These are phyloP conservation scores for Halichoeres trimaculatus DNA, from an alignment of 2,113 vertebrate species.

Conservation along the genomic window DNA sequence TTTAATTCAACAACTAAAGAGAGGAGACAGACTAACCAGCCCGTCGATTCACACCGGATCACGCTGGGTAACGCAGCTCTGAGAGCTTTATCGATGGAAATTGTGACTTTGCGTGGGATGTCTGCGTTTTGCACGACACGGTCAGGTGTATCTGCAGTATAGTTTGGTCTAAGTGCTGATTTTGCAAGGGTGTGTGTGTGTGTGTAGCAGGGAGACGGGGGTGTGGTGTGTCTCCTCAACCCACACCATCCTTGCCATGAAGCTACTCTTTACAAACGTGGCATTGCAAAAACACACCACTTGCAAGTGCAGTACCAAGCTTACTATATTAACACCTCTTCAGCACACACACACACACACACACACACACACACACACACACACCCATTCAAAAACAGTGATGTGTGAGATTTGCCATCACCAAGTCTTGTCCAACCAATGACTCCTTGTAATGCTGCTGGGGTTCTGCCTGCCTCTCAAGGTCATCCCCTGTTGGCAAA, in stretches of 20 bases:
- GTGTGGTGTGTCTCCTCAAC: slow-evolving; percentile 37
- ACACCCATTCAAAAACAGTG: background rate
- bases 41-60: background rate
- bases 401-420: slow-evolving; percentile 3
- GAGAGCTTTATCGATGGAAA: slow-evolving; percentile 8
- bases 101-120: slow-evolving; percentile 29
- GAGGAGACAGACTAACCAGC: slow-evolving; percentile 8
- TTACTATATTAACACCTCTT: background rate
- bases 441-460: slow-evolving; percentile 13
- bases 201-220: background rate
- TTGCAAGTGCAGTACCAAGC: slow-evolving; percentile 4
- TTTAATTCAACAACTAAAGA: slow-evolving; percentile 40
- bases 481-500: slow-evolving; percentile 78
- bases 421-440: background rate
- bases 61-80: background rate
- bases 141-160: slow-evolving; percentile 1
- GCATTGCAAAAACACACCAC: slow-evolving; percentile 37
- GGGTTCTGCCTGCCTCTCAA: slow-evolving; percentile 72
- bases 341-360: background rate
- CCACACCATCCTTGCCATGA: slow-evolving; percentile 32
- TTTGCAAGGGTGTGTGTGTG: slow-evolving; percentile 43
- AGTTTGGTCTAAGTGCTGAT: slow-evolving; percentile 51
- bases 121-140: slow-evolving; percentile 26
- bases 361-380: background rate
- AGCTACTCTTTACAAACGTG: slow-evolving; percentile 36